A percentile compares a stretch with the other conserved stretches of the same genome.
These are phyloP conservation scores for Meloidogyne chitwoodi DNA, from an alignment of 1,140 invertebrate genomes.

Conservation along the genomic window DNA sequence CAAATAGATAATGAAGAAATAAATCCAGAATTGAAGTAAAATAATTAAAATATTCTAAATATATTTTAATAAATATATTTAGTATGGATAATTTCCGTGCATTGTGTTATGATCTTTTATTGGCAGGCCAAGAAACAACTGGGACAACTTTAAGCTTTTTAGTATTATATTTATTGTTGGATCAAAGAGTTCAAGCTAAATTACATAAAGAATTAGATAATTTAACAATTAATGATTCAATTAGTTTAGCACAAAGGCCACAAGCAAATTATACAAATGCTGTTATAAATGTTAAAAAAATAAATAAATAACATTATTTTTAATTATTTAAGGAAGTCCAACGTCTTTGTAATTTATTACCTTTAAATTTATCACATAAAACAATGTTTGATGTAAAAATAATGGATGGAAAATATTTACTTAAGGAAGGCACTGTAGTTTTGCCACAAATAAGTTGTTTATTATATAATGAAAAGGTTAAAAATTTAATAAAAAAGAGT, in stretches of 20 bases:
- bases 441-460: slow-evolving; percentile 31
- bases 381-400: slow-evolving; percentile 30
- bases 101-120: slow-evolving; percentile 15
- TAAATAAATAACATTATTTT: background rate
- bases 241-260: background rate
- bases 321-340: slow-evolving; percentile 25
- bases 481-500: background rate
- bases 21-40: background rate
- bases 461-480: slow-evolving; percentile 29
- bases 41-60: background rate
- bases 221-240: slow-evolving; percentile 1
- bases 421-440: slow-evolving; percentile 22
- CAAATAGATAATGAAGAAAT: slow-evolving; percentile 1
- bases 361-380: slow-evolving; percentile 23
- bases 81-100: slow-evolving; percentile 20
- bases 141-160: slow-evolving; percentile 8
- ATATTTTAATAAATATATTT: background rate
- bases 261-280: slow-evolving; percentile 22
- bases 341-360: slow-evolving; percentile 29
- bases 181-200: slow-evolving; percentile 20
- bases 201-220: slow-evolving; percentile 19
- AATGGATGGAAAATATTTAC: background rate
- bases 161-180: slow-evolving; percentile 5
- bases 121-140: slow-evolving; percentile 23
- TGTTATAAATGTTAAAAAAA: slow-evolving; percentile 15